Conservation (phyloP, 1,140 invertebrate genomes). For the Notospermus geniculatus region DNA sequence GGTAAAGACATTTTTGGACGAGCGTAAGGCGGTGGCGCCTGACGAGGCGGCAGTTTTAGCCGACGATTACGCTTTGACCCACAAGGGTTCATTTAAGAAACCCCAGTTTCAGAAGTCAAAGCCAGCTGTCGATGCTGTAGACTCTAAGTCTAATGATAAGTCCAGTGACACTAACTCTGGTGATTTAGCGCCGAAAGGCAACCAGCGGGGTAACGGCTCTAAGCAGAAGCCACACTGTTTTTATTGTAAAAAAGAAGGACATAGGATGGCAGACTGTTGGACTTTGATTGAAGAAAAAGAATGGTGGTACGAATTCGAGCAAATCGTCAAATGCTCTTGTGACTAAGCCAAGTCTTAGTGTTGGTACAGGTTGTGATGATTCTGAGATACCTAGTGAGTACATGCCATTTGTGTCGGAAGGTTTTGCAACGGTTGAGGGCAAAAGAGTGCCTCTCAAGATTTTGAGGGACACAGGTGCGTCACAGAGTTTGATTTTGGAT, state of each 20-base stretch:
- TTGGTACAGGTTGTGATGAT: neutral
- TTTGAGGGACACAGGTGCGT: constrained; percentile 18
- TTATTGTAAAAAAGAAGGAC: neutral
- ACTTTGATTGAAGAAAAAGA: neutral
- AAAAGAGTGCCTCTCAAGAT: constrained; percentile 9
- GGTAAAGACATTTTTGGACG: constrained; percentile 21
- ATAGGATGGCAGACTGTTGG: neutral
- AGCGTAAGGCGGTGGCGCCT: constrained; percentile 20
- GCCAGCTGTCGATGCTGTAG: no score
- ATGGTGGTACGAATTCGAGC: neutral
- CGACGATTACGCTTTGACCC: constrained; percentile 23
- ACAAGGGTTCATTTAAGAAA: constrained; percentile 13
- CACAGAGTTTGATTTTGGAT: constrained; percentile 14
- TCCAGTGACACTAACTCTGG: neutral
- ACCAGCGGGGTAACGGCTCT: no score
- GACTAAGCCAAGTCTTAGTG: neutral
- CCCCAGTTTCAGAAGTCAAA: neutral
- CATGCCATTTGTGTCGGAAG: constrained; percentile 19
- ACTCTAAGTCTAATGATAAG: neutral
- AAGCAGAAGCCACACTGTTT: no score
- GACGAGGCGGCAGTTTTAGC: constrained; percentile 12
- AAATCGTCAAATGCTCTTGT: neutral
- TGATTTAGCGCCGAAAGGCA: no score
- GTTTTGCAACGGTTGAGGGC: constrained; percentile 17
- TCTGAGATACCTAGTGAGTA: constrained; percentile 14